Base-by-base conservation (phyloP, 2,888 invertebrate species). In the Octonoba sinensis region DNA sequence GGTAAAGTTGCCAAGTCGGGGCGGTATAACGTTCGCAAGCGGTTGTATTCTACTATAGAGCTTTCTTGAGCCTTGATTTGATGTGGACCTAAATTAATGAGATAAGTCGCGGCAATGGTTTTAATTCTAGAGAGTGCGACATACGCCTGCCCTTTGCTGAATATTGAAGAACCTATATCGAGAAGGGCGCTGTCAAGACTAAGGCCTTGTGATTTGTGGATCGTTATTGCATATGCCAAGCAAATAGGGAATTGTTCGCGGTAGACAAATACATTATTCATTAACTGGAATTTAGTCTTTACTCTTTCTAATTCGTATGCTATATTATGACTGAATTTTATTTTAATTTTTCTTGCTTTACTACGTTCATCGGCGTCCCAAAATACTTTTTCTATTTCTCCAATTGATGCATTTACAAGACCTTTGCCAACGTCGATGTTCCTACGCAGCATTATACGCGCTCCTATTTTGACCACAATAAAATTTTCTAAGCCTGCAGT, bases 381-480 rank as follows among this genome's bases (percentile, higher is more conserved):
- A 16, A n/a, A 8, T 11, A 54, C 16, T 13, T 36, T 36, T n/a
- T 27, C 56, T 16, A 65, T 22, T 16, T 15, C 20, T n/a, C 65
- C 73, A 27, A 74, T 65, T 8, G 73, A 12, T 12, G 54, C 64
- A 46, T 74, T 74, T 20, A 74, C 73, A 15, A 74, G 36, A 18
- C 73, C 73, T 15, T 49, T 15, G 6, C 0, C 36, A 6, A 74
- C 65, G 11, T 74, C 65, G 56, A 65, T 74, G 54, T 51, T 64
- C n/a, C 65, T 11, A 15, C 64, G 27, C 16, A 65, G 27, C 67
- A 49, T 67, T 3, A 67, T 24, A 24, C 51, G 49, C 20, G 51
- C 49, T 0, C 54, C 67, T 2, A 67, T 51, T 6, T 49, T 67
- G 15, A 67, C 24, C 4, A 51, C 51, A 51, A 67, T 67, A n/a